Evolutionary conservation across 2,113 vertebrate genomes (phyloP).

Genomic region (Alaudala cheleensis): DNA sequence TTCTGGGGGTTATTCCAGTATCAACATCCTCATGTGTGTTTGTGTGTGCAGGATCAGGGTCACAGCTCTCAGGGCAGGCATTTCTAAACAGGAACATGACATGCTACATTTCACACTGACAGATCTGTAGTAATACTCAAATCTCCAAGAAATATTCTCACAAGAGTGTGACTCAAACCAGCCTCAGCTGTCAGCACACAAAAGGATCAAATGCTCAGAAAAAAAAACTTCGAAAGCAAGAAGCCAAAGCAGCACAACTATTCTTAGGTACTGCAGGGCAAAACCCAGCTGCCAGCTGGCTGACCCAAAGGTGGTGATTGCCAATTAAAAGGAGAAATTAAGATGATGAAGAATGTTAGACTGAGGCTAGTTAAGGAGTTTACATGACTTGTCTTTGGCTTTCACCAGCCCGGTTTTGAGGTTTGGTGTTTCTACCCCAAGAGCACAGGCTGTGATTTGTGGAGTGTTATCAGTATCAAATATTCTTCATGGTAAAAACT

Average conservation of each 20-base stretch:
- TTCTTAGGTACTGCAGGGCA: background rate
- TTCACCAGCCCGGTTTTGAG: background rate
- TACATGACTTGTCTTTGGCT: background rate
- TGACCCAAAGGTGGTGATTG: background rate
- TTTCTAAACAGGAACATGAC: background rate
- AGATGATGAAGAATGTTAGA: background rate
- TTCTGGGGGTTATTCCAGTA: background rate
- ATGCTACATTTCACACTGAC: background rate
- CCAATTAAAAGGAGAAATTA: background rate
- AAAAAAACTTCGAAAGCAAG: background rate
- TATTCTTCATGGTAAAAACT: background rate
- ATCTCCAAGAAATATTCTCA: background rate
- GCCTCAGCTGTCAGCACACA: background rate
- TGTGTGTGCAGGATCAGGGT: background rate
- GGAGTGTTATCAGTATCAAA: background rate
- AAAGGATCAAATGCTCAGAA: background rate
- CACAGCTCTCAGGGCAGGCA: background rate
- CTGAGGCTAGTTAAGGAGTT: background rate
- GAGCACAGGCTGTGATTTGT: background rate
- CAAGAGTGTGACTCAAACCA: background rate
- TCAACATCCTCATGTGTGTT: background rate
- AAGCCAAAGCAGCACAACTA: background rate
- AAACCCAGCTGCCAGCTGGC: background rate
- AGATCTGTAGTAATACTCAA: background rate
- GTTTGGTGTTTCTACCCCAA: background rate